Conservation (phyloP, 2,113 vertebrate species). For the Merops nubicus region DNA sequence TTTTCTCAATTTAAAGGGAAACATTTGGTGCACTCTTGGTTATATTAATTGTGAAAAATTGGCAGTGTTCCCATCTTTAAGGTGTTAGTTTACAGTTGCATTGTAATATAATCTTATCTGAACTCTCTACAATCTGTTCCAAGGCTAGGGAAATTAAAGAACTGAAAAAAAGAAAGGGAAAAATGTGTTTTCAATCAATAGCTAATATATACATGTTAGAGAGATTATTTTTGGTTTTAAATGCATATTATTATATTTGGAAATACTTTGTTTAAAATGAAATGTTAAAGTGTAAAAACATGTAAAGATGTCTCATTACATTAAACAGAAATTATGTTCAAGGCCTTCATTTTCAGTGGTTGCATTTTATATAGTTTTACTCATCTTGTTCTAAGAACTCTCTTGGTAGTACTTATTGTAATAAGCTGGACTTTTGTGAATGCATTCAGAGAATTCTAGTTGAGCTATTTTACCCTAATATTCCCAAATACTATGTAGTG, state of each 20-base stretch:
- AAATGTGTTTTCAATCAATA: background rate
- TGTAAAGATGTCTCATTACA: background rate
- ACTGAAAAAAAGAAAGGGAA: background rate
- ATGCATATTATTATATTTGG: background rate
- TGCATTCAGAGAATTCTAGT: background rate
- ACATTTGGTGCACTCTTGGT: background rate
- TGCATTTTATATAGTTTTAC: background rate
- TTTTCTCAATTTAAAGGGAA: slow-evolving; percentile 29
- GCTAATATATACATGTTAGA: background rate
- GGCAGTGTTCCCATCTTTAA: slow-evolving; percentile 2
- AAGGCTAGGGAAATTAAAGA: slow-evolving; percentile 12
- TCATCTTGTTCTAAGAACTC: background rate
- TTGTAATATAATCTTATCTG: slow-evolving; percentile 25
- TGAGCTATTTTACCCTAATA: background rate
- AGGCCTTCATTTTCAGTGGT: background rate
- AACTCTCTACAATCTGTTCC: slow-evolving; percentile 2
- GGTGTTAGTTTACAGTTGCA: slow-evolving; percentile 17
- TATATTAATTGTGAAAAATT: slow-evolving; percentile 39
- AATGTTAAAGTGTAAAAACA: background rate
- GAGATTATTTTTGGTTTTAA: background rate
- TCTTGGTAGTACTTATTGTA: background rate
- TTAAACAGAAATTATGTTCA: background rate
- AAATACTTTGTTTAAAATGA: background rate
- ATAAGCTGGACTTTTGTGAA: background rate
- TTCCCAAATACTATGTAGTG: background rate